Evolutionary conservation across 1,140 invertebrate species (phyloP).

Genomic region (Tetraneura akinire): DNA sequence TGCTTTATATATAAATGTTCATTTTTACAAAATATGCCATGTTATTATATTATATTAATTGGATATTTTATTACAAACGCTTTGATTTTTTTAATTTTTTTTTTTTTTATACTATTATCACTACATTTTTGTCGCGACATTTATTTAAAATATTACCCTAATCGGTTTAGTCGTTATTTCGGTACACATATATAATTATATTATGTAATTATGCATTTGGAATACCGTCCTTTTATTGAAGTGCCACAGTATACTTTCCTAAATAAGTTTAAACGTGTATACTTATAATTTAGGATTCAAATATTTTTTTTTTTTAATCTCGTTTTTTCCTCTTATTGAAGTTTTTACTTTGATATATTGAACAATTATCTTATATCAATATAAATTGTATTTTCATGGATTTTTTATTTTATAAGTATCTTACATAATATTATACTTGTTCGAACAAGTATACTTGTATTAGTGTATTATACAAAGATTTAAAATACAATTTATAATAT

Average conservation of each 20-base stretch:
- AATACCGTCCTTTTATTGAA: slow-evolving; percentile 13
- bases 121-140: neutral
- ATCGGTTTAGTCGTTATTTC: slow-evolving; percentile 8
- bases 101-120: neutral
- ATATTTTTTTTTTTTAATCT: neutral
- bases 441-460: no score
- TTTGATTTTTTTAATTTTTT: slow-evolving; percentile 3
- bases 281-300: neutral
- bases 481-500: no score
- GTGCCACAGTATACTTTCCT: neutral
- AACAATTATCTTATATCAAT: neutral
- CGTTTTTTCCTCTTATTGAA: neutral
- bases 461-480: no score
- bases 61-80: neutral
- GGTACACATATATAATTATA: neutral
- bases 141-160: slow-evolving; percentile 13
- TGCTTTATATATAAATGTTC: no score
- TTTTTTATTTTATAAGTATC: neutral
- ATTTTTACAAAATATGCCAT: no score
- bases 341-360: neutral
- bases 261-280: slow-evolving; percentile 1
- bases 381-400: neutral
- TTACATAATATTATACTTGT: no score
- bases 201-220: neutral
- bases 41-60: neutral